Evolutionary conservation across 2,113 vertebrate genomes (phyloP).

Genomic region (Etheostoma cragini): DNA sequence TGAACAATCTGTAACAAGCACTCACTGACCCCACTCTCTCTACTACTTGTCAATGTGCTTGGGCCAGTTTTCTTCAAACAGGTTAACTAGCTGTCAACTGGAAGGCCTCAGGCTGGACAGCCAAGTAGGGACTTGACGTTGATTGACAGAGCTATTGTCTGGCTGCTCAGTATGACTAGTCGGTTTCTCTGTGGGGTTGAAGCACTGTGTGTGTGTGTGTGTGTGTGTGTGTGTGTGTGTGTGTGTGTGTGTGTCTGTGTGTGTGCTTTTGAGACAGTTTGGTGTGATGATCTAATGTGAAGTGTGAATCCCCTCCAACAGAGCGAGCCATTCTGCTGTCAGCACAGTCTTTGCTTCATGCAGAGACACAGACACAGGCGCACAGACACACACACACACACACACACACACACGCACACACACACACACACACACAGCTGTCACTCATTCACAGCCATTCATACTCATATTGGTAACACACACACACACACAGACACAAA

Average conservation of each 20-base stretch:
- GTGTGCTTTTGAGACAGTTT: slow-evolving; percentile 13
- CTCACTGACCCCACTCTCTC: slow-evolving; percentile 17
- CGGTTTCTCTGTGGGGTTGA: slow-evolving; percentile 47
- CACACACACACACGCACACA: slow-evolving; percentile 26
- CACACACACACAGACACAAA: slow-evolving; percentile 30
- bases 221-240: slow-evolving; percentile 19
- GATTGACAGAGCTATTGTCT: slow-evolving; percentile 75
- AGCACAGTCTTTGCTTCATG: slow-evolving; percentile 53
- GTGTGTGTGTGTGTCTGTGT: slow-evolving; percentile 29
- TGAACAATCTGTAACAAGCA: slow-evolving; percentile 14
- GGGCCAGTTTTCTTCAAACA: slow-evolving; percentile 27
- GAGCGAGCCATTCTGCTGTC: slow-evolving; percentile 72
- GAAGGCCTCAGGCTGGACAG: slow-evolving; percentile 45
- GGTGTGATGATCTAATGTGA: slow-evolving; percentile 51
- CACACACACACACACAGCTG: slow-evolving; percentile 20
- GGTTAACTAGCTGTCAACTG: slow-evolving; percentile 35
- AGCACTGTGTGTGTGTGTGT: slow-evolving; percentile 18
- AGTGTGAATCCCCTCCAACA: slow-evolving; percentile 68
- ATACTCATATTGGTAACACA: slow-evolving; percentile 26
- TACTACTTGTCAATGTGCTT: slow-evolving; percentile 13
- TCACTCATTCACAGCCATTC: slow-evolving; percentile 57
- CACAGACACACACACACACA: slow-evolving; percentile 45
- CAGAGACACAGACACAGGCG: slow-evolving; percentile 63
- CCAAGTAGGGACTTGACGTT: slow-evolving; percentile 45
- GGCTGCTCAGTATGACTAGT: slow-evolving; percentile 54